Evolutionary conservation across 2,797 vertebrate species (phyloP), one percentile per base, ranked within the genome.

Genomic region (Bovichtus variegatus): DNA sequence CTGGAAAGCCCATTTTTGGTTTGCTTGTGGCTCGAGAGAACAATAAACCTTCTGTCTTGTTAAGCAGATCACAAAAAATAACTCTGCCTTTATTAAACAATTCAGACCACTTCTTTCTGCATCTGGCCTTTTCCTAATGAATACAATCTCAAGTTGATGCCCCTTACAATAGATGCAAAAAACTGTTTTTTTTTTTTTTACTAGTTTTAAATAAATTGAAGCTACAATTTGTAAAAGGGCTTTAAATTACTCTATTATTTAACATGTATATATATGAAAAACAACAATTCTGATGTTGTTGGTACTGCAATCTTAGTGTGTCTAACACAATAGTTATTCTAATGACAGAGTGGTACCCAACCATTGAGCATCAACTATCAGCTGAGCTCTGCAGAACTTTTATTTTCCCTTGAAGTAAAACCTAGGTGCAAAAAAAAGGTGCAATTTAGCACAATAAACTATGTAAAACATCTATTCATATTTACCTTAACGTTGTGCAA

Each of bases 401-500:
- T 57, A 43, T 29, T 62, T 31, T 61, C 10, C 11, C 12, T 46
- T 16, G 0, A 40, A 29, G 40, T 41, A 3, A 55, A 65, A 27
- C 31, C 29, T 38, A 25, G 7, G 18, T 4, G 10, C 19, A 25
- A 21, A 34, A 15, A n/a, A n/a, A 10, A 1, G 60, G 21, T 53
- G 27, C 31, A 49, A 29, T 7, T 12, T 12, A 63, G 2, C 2
- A 54, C 62, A 47, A n/a, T 25, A 23, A 51, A 49, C 6, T 11
- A 3, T 0, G 21, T 44, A 21, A 43, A 60, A 54, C 6, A 29
- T 31, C 0, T 19, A 5, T 73, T 7, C 10, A 15, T 76, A 59
- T 84, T 89, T 84, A 99, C 98, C 97, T 99, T 99, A 0, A 99
- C 95, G 69, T 94, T 99, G 82, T 96, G 96, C 71, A 99, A 93